Evolutionary conservation across 53 echinoderm and acorn worm genomes (phyloP).

Genomic region (Holothuria leucospilota): DNA sequence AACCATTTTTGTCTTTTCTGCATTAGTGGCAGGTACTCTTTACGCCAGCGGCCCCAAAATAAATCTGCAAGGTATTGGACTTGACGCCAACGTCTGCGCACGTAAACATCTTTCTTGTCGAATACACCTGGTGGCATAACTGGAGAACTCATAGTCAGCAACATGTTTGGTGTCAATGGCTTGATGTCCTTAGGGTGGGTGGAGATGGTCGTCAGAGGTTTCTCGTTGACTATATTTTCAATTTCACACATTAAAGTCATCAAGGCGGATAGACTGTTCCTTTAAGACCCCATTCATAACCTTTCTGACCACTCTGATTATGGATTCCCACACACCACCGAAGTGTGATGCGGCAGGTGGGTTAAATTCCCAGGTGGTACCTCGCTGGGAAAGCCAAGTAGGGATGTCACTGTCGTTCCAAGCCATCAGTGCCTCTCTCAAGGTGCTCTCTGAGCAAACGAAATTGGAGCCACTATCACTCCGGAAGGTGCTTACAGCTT

Average conservation of each 20-base stretch:
- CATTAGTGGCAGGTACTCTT: constrained; percentile 60
- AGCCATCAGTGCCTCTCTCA: constrained; percentile 10
- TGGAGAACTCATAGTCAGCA: constrained; percentile 6
- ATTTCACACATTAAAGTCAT: constrained; percentile 58
- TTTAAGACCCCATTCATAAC: constrained; percentile 16
- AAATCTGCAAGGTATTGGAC: too few species aligned
- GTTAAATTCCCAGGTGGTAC: constrained; percentile 55
- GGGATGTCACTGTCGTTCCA: constrained; percentile 47
- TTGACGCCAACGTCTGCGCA: too few species aligned
- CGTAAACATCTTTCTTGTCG: constrained; percentile 21
- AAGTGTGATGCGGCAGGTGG: constrained; percentile 50
- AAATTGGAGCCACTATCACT: constrained; percentile 60
- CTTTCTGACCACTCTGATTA: constrained; percentile 55
- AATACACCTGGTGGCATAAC: constrained; percentile 44
- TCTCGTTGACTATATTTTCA: too few species aligned
- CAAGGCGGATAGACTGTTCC: constrained; percentile 15
- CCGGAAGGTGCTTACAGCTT: constrained; percentile 18
- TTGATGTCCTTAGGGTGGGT: too few species aligned
- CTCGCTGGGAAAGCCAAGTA: constrained; percentile 17
- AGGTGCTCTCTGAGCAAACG: constrained; percentile 33
- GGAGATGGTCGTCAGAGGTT: too few species aligned
- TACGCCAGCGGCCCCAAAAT: constrained; percentile 55
- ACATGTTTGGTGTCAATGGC: too few species aligned
- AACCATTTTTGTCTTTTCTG: constrained; percentile 63
- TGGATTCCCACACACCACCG: too few species aligned